Conservation (phyloP, 37 sponge, comb jelly and placozoan species). For the Chondrilla cf. caribensis region DNA sequence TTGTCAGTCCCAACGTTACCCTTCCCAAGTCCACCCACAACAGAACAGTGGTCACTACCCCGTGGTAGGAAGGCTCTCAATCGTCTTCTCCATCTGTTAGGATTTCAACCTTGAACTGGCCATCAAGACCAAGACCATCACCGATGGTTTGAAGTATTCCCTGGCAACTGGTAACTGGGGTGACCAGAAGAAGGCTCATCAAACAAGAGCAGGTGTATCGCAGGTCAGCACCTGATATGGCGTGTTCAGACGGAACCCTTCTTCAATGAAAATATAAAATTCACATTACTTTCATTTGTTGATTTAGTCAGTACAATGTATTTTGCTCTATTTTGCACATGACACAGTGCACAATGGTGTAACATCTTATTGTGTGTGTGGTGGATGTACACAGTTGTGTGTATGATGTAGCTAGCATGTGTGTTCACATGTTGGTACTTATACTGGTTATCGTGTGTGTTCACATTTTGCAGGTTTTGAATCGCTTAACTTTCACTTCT, state of each 20-base stretch:
- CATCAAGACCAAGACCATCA: constrained; percentile 89
- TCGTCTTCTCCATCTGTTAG: constrained; percentile 43
- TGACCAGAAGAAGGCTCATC: constrained; percentile 99
- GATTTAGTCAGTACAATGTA: background rate
- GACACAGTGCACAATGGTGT: background rate
- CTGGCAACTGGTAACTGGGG: constrained; percentile 99
- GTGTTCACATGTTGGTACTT: background rate
- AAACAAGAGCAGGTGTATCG: constrained; percentile 97
- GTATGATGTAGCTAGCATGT: background rate
- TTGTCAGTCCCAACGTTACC: too few species aligned
- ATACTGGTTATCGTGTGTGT: too few species aligned
- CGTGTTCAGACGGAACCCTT: background rate
- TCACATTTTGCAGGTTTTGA: constrained; percentile 68
- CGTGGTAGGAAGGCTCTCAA: too few species aligned
- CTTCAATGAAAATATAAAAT: background rate
- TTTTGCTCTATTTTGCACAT: background rate
- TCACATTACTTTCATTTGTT: background rate
- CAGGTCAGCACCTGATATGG: constrained; percentile 52
- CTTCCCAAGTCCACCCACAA: too few species aligned
- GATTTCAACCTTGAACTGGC: constrained; percentile 98
- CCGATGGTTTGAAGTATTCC: constrained; percentile 97
- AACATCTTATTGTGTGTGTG: background rate
- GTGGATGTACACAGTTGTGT: background rate
- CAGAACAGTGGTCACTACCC: too few species aligned
- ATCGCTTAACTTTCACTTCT: constrained; percentile 97